phyloP scores from a whole-genome alignment of 1,140 invertebrate species.

The Ips nitidus region DNA sequence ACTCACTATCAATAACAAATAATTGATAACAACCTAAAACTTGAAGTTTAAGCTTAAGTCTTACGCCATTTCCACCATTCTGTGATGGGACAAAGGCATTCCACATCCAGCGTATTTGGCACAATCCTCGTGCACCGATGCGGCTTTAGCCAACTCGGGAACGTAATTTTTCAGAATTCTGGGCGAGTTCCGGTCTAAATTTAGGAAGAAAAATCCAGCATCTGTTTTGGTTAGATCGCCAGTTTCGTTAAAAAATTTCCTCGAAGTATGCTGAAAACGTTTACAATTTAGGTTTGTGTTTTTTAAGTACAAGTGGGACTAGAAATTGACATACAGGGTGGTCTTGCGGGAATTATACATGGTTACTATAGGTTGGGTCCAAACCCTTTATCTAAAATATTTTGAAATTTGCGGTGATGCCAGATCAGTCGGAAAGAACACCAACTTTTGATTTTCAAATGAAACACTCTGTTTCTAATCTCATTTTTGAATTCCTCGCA shows the following conservation, averaged over 20 bases:
- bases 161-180: slow-evolving; percentile 51
- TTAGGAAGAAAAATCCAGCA: slow-evolving; percentile 60
- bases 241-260: slow-evolving; percentile 54
- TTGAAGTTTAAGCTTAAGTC: slow-evolving; percentile 8
- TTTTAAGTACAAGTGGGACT: no score
- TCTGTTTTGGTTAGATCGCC: slow-evolving; percentile 52
- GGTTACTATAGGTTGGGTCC: no score
- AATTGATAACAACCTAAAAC: not conserved
- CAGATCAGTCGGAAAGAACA: no score
- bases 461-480: no score
- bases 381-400: no score
- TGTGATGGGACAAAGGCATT: slow-evolving; percentile 57
- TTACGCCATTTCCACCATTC: slow-evolving; percentile 55
- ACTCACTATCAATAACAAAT: slow-evolving; percentile 32
- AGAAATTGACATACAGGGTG: no score
- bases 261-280: slow-evolving; percentile 56
- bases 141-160: slow-evolving; percentile 49
- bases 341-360: no score
- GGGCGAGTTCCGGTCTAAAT: slow-evolving; percentile 57
- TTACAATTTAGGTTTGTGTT: no score
- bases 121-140: slow-evolving; percentile 51
- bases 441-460: no score
- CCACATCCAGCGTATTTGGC: slow-evolving; percentile 58
- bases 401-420: no score
- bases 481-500: no score